Evolutionary conservation across 2,888 invertebrate species (phyloP).

Genomic region (Ectropis crepuscularia): DNA sequence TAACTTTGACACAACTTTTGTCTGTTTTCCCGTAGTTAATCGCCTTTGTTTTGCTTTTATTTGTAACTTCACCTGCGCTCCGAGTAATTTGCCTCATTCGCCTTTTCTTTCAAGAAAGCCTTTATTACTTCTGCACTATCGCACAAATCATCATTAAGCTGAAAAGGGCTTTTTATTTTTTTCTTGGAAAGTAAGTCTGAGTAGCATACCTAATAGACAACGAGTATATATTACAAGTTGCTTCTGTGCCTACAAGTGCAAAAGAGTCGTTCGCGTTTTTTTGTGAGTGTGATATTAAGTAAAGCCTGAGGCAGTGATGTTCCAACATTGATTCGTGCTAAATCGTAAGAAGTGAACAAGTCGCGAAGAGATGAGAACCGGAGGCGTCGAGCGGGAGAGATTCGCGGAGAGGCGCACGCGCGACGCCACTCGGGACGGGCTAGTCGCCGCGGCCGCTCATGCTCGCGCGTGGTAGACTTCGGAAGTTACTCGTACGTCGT

Average conservation of each 20-base stretch:
- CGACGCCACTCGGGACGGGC: constrained; percentile 73
- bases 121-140: constrained; percentile 22
- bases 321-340: constrained; percentile 35
- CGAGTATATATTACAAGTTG: too few relatives aligned
- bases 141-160: constrained; percentile 24
- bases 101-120: constrained; percentile 16
- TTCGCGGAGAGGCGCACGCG: constrained; percentile 72
- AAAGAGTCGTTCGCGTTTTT: background rate
- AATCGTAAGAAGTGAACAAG: constrained; percentile 45
- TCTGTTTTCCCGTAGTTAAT: constrained; percentile 19
- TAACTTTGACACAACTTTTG: constrained; percentile 24
- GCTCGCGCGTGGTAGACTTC: constrained; percentile 53
- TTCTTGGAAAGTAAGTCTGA: background rate
- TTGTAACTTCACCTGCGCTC: constrained; percentile 25
- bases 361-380: constrained; percentile 48
- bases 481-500: constrained; percentile 42
- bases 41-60: constrained; percentile 21
- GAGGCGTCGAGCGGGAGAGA: constrained; percentile 46
- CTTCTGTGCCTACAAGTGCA: too few relatives aligned
- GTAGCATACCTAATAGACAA: too few relatives aligned
- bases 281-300: background rate
- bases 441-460: constrained; percentile 69
- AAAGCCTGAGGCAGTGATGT: constrained; percentile 29
- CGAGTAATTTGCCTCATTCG: constrained; percentile 10
- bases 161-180: constrained; percentile 8